A percentile compares a stretch with the other conserved stretches of the same genome.
Evolutionary conservation across 2,113 vertebrate species (phyloP).

Genomic region (Catharus fuscescens): DNA sequence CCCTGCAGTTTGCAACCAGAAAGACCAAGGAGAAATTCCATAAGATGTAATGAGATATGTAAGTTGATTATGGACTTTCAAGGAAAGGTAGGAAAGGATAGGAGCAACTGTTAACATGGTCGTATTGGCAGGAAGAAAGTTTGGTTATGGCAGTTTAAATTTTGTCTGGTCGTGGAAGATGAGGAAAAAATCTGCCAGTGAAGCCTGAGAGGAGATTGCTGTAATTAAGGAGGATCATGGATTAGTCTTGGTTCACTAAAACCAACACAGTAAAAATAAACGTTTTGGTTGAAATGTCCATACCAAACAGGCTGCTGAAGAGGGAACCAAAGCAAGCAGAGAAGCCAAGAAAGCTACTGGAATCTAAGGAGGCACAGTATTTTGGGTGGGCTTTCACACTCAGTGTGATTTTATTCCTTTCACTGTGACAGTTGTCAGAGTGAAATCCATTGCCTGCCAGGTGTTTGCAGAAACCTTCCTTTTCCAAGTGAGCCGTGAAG

Average conservation of each 20-base stretch:
- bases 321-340: background rate
- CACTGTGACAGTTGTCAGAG: background rate
- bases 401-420: background rate
- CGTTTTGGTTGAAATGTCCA: background rate
- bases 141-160: background rate
- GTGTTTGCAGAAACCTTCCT: background rate
- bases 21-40: background rate
- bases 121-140: background rate
- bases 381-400: background rate
- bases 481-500: background rate
- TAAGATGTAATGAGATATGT: background rate
- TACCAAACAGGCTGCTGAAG: background rate
- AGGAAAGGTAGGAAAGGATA: background rate
- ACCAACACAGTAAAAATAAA: slow-evolving; percentile 7
- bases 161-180: background rate
- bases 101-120: background rate
- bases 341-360: background rate
- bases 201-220: background rate
- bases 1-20: background rate
- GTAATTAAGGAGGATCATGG: background rate
- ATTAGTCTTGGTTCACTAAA: slow-evolving; percentile 2
- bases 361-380: background rate
- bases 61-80: background rate
- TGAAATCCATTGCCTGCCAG: background rate
- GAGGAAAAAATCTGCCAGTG: background rate